Conservation (phyloP, 2,797 vertebrate species). For the Bucorvus abyssinicus region DNA sequence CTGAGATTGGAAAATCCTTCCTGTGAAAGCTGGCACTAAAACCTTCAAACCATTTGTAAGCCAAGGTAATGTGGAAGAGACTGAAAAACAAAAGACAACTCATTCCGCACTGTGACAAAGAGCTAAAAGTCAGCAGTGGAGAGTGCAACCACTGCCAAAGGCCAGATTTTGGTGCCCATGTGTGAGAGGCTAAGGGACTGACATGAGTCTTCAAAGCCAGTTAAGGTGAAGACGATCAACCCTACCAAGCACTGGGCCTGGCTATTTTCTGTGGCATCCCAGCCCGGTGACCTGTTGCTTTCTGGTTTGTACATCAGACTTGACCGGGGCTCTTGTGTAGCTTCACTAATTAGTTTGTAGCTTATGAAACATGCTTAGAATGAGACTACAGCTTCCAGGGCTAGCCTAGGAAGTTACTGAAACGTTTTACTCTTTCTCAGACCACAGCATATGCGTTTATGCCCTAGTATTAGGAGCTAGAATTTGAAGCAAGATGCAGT, state of each 20-base stretch:
- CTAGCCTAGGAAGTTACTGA: neutral
- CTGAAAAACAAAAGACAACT: neutral
- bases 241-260: neutral
- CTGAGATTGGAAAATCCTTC: neutral
- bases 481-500: neutral
- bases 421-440: neutral
- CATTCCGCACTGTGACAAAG: neutral
- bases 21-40: neutral
- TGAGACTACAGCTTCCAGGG: neutral
- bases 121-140: neutral
- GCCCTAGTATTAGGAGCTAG: neutral
- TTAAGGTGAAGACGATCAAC: neutral
- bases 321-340: neutral
- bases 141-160: neutral
- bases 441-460: neutral
- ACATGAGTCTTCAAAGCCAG: neutral
- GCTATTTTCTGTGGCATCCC: neutral
- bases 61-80: neutral
- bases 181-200: neutral
- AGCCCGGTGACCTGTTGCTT: neutral
- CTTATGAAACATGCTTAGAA: neutral
- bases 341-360: neutral
- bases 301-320: neutral
- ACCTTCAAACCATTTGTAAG: neutral
- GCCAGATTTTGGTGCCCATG: neutral